Base-by-base conservation (phyloP, 1,140 invertebrate species). In the Stegodyphus mimosarum region DNA sequence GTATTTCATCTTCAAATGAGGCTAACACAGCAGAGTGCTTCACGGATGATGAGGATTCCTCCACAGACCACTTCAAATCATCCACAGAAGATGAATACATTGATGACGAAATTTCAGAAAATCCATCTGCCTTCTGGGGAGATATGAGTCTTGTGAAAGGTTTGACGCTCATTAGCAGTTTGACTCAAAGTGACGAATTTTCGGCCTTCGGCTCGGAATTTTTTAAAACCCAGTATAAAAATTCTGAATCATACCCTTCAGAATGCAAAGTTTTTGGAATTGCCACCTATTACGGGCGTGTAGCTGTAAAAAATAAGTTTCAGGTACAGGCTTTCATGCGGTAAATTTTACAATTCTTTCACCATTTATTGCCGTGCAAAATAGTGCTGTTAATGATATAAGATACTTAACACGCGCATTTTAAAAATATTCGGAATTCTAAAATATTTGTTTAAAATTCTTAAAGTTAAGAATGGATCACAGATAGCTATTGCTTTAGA, bases 281-380 rank as follows among this genome's bases (percentile, higher is more conserved):
- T 6, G 88, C 89, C 9, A 74, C 88, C 13, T 86, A 87, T 15
- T 87, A 86, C 49, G 89, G 89, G 33, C 84, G 88, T 51, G 89
- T 90, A 7, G 88, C 88, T 1, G 79, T 87, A 7, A 88, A 89
- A 79, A 90, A 90, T 87, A 88, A 88, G 6, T 90, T 90, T 86
- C 89, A 89, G 88, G 89, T 89, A 87, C 15, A 33, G 33, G 55
- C 17, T 15, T 87, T 15, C 73, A 33, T 33, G 33, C 33, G 33
- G 33, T 33, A 33, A 33, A 33, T 33, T 33, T 33, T 33, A 33
- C 33, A 33, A 33, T 33, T 33, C 33, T 33, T 33, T 33, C 3
- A 33, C 3, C 33, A 33, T 33, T 33, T 33, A 33, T 33, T 33
- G 33, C 33, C 33, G 33, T 33, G 33, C 3, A 33, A 3, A 33